Evolutionary conservation across 2,113 vertebrate species (phyloP), one percentile per base, ranked within the genome.

Genomic region (Ameiurus melas): DNA sequence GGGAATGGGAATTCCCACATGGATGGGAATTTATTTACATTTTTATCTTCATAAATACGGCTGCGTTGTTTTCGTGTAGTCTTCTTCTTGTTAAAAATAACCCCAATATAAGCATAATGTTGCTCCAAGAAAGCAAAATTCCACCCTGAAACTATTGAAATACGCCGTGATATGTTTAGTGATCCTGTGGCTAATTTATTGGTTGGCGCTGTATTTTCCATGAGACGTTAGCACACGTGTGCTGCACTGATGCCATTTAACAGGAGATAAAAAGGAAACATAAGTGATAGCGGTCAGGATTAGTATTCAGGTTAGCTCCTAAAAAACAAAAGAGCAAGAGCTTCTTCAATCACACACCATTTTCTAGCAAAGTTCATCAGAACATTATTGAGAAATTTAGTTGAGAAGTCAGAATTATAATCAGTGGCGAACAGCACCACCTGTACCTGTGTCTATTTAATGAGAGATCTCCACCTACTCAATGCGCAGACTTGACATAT

Each of bases 21-120:
- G 60, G 66, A 39, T 27, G 57, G 14, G 14, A 83, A 27, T 33
- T 84, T 20, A 64, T 75, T 88, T 73, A 73, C 20, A 58, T 88
- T 22, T 47, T 68, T 78, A 55, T 75, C 55, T 78, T 75, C 7
- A 78, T 58, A 39, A 20, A 55, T 81, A 39, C 64, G 6, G 1
- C 33, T 64, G 36, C 17, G 12, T 8, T n/a, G 27, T n/a, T 53
- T 53, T 30, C 17, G 43, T 78, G 39, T 12, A 47, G 5, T 16
- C 51, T 79, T 30, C 51, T 55, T 79, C 0, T 55, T 10, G 19
- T 39, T 73, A 75, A 12, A 75, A 33, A 43, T 75, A 22, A 43
- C 39, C 4, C 4, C 16, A 4, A 77, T 66, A n/a, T 27, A 68
- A 4, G 22, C 43, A 43, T 12, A 43, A 36, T 43, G 71, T 25